Percentiles rank a stretch among this genome's conserved stretches.
Evolutionary conservation across 2,888 invertebrate genomes (phyloP).

Genomic region (Eupithecia dodoneata): DNA sequence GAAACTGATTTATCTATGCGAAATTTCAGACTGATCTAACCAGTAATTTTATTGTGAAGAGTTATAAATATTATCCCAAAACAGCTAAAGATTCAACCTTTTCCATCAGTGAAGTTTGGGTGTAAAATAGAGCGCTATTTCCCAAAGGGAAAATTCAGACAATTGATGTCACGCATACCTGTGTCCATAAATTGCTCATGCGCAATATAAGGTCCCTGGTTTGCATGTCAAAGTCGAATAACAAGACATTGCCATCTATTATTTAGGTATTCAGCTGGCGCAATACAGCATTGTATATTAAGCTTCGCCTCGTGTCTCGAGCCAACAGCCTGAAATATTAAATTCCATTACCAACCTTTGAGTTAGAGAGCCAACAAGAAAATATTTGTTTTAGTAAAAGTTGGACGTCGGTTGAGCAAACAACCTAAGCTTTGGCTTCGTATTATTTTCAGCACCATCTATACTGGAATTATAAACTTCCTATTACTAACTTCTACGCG

Average conservation of each 20-base stretch:
- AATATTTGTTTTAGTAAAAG: neutral
- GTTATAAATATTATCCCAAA: too few species aligned
- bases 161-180: too few species aligned
- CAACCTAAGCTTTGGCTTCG: neutral
- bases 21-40: too few species aligned
- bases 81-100: too few species aligned
- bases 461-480: neutral
- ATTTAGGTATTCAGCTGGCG: neutral
- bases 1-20: too few species aligned
- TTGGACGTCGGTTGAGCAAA: neutral
- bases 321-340: slow-evolving; percentile 26
- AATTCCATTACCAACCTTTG: slow-evolving; percentile 15
- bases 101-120: too few species aligned
- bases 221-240: neutral
- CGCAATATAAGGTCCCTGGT: neutral
- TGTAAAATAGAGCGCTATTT: too few species aligned
- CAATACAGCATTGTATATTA: slow-evolving; percentile 1
- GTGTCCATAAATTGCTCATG: neutral
- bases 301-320: neutral
- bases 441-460: neutral
- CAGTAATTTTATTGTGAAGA: too few species aligned
- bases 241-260: neutral
- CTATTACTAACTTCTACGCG: too few species aligned
- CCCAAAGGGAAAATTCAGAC: too few species aligned
- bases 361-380: neutral